Percentiles rank a stretch among this genome's conserved stretches.
phyloP scores from a whole-genome alignment of 2,113 vertebrate genomes.

The Embiotoca jacksoni region DNA sequence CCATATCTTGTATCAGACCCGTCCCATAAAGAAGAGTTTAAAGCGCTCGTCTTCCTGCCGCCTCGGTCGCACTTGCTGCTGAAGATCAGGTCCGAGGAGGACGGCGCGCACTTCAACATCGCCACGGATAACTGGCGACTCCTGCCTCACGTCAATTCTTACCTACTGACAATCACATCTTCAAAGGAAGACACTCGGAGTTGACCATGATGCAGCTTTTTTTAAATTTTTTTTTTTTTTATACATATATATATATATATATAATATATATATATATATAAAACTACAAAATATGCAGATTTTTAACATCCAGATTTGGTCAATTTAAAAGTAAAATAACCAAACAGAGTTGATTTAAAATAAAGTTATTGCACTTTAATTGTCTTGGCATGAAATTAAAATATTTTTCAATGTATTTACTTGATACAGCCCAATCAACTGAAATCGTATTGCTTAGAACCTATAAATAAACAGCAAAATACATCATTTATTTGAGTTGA shows the following conservation, averaged over 20 bases:
- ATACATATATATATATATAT: too few relatives aligned
- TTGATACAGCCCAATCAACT: background rate
- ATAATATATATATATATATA: too few relatives aligned
- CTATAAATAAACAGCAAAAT: background rate
- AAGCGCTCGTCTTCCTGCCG: constrained; percentile 85
- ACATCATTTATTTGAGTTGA: background rate
- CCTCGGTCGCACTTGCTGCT: constrained; percentile 86
- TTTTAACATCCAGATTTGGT: constrained; percentile 44
- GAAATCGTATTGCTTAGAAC: background rate
- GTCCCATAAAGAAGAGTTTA: constrained; percentile 53
- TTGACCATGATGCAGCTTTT: constrained; percentile 1
- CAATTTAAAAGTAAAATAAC: background rate
- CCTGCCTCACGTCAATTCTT: constrained; percentile 83
- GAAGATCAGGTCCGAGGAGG: constrained; percentile 72
- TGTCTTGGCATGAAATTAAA: constrained; percentile 19
- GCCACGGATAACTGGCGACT: constrained; percentile 88
- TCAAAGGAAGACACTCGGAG: background rate
- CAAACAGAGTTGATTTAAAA: constrained; percentile 23
- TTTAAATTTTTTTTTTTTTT: constrained; percentile 26
- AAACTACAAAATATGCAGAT: background rate
- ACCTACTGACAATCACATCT: constrained; percentile 77
- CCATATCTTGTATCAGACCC: constrained; percentile 79
- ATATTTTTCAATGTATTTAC: constrained; percentile 19
- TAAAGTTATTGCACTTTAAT: constrained; percentile 52
- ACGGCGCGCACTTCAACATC: constrained; percentile 78